Evolutionary conservation across 1,140 invertebrate species (phyloP), one percentile per base, ranked within the genome.

Genomic region (Drosophila guanche): DNA sequence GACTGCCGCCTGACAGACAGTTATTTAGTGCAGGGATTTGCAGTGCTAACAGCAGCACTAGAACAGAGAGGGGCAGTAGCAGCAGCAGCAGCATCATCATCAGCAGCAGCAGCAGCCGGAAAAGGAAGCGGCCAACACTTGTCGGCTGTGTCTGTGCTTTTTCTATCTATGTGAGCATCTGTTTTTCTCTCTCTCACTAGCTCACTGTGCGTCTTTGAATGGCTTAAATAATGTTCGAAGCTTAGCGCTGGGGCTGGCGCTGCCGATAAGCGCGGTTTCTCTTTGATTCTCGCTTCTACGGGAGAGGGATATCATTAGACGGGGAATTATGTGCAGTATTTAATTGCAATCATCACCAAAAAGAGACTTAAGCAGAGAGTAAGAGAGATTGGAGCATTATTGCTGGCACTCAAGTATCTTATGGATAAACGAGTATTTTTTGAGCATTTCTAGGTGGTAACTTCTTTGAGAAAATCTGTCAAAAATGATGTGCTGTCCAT

Each of bases 11-110:
- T 14, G 41, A 22, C 62, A 59, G 79, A 65, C 77, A 81, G 68
- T 85, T 86, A 86, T 86, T 85, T 86, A 85, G 81, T 81, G 61
- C 63, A 61, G 83, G 78, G 83, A 77, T 86, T 85, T 81, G 55
- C 33, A 46, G 50, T 56, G 77, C 77, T 86, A 85, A 25, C 71
- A 54, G 42, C 37, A 14, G 57, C 50, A 50, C 37, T 29, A 12
- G 6, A 4, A 1, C 3, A 33, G 33, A 33, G 8, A 10, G 33
- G 4, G 33, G 10, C 10, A 37, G 33, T 10, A 37, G 48, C 0
- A 43, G 47, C 43, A 58, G 69, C 69, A 76, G 12, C 4, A 10
- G 33, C 14, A 23, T 47, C 50, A 55, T 41, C 40, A 63, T 73
- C 70, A 69, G 43, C 67, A 72, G 46, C 54, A 45, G 46, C 54